These are phyloP conservation scores for Calliscelio sp. DNA, from an alignment of 2,888 invertebrate species.

Conservation along the genomic window DNA sequence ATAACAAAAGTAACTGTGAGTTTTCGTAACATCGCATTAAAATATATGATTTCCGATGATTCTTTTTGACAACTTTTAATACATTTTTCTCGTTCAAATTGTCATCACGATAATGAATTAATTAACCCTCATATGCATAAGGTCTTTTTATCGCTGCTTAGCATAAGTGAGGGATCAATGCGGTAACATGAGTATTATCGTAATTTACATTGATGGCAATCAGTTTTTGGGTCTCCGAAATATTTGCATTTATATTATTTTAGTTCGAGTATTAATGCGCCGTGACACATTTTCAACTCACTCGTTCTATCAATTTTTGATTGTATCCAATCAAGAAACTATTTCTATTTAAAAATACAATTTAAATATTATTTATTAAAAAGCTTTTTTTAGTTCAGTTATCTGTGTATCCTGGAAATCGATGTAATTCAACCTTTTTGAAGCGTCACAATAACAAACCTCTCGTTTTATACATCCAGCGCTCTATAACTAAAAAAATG, in stretches of 20 bases:
- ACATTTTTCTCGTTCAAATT: slow-evolving; percentile 65
- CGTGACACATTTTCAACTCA: too few species aligned
- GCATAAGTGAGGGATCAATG: slow-evolving; percentile 68
- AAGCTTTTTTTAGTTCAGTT: too few species aligned
- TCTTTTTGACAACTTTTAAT: slow-evolving; percentile 50
- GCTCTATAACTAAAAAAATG: slow-evolving; percentile 40
- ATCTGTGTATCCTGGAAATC: too few species aligned
- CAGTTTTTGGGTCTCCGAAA: slow-evolving; percentile 60
- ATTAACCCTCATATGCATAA: slow-evolving; percentile 71
- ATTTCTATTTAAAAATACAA: too few species aligned
- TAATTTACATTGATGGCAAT: slow-evolving; percentile 69
- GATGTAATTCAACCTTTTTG: slow-evolving; percentile 23
- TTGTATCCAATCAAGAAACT: too few species aligned
- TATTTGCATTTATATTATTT: slow-evolving; percentile 51
- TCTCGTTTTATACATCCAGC: slow-evolving; percentile 41
- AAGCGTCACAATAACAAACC: slow-evolving; percentile 25
- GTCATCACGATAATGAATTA: slow-evolving; percentile 71
- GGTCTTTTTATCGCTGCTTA: slow-evolving; percentile 66
- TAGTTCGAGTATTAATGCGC: slow-evolving; percentile 14
- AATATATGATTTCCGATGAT: slow-evolving; percentile 39
- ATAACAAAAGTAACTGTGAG: too few species aligned
- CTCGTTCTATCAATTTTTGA: too few species aligned
- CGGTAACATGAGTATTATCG: slow-evolving; percentile 65
- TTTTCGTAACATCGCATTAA: too few species aligned
- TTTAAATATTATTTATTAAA: too few species aligned